Conservation (phyloP, 1,140 invertebrate species). For the Polyergus mexicanus region DNA sequence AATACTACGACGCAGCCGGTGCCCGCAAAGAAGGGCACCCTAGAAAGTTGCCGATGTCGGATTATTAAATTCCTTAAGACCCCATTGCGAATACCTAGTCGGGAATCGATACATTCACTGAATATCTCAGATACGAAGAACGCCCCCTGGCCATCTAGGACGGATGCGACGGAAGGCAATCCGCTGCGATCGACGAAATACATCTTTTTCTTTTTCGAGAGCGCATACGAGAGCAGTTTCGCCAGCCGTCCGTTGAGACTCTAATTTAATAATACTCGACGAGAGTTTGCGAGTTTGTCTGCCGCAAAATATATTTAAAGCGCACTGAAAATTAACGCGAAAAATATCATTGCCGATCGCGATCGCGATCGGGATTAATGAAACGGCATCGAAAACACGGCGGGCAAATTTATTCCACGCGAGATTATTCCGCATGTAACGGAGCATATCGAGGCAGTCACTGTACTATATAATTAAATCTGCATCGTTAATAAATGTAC, state of each 20-base stretch:
- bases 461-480: slow-evolving; percentile 63
- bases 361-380: slow-evolving; percentile 43
- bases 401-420: slow-evolving; percentile 51
- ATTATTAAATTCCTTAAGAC: slow-evolving; percentile 87
- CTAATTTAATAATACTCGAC: slow-evolving; percentile 40
- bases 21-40: slow-evolving; percentile 72
- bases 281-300: not conserved
- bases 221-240: not conserved
- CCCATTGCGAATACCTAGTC: slow-evolving; percentile 85
- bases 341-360: slow-evolving; percentile 20
- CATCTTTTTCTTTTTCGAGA: slow-evolving; percentile 16
- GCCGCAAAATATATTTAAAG: slow-evolving; percentile 26
- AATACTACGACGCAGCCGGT: slow-evolving; percentile 55
- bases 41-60: slow-evolving; percentile 83
- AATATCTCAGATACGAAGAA: slow-evolving; percentile 84
- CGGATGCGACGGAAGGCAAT: slow-evolving; percentile 47
- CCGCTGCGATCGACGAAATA: slow-evolving; percentile 32
- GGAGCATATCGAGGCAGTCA: slow-evolving; percentile 58
- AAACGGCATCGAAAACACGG: slow-evolving; percentile 26
- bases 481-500: slow-evolving; percentile 56
- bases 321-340: slow-evolving; percentile 37
- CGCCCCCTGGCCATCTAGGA: slow-evolving; percentile 69
- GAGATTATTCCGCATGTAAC: slow-evolving; percentile 48
- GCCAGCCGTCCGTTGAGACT: slow-evolving; percentile 9
- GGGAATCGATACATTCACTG: slow-evolving; percentile 86